phyloP scores from a whole-genome alignment of 30 jellyfish, hydroid and myxozoan species.

The Pelagia noctiluca region DNA sequence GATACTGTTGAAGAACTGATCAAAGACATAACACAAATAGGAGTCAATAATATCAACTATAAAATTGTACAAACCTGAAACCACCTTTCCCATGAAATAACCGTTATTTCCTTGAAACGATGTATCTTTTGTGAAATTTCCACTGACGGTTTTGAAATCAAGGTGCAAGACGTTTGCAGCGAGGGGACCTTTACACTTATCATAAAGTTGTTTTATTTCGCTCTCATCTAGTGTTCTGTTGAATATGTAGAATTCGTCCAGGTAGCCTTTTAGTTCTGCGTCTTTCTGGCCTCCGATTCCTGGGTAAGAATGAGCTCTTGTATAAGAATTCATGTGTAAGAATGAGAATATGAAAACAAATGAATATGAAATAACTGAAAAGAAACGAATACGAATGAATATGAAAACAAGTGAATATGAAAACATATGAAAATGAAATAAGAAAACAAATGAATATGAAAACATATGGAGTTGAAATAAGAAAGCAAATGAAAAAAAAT shows the following conservation, averaged over 20 bases:
- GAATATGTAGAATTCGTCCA: conserved; percentile 89
- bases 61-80: conserved; percentile 70
- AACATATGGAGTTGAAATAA: no score
- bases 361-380: no score
- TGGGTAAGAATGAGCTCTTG: not conserved
- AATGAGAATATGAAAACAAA: no score
- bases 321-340: not conserved
- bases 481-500: no score
- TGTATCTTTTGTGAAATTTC: conserved; percentile 70
- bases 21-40: not conserved
- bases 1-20: no score
- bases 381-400: no score
- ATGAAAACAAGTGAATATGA: no score
- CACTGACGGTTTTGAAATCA: conserved; percentile 58
- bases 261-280: conserved; percentile 84
- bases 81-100: conserved; percentile 65
- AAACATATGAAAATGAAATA: no score
- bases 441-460: no score
- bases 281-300: conserved; percentile 92
- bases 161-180: conserved; percentile 82
- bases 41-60: no score
- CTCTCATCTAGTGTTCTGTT: conserved; percentile 74
- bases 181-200: conserved; percentile 86
- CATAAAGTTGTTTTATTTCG: conserved; percentile 73
- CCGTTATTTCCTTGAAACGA: conserved; percentile 94